Conservation (phyloP, 2,888 invertebrate genomes). For the Hydropsyche betteni region DNA sequence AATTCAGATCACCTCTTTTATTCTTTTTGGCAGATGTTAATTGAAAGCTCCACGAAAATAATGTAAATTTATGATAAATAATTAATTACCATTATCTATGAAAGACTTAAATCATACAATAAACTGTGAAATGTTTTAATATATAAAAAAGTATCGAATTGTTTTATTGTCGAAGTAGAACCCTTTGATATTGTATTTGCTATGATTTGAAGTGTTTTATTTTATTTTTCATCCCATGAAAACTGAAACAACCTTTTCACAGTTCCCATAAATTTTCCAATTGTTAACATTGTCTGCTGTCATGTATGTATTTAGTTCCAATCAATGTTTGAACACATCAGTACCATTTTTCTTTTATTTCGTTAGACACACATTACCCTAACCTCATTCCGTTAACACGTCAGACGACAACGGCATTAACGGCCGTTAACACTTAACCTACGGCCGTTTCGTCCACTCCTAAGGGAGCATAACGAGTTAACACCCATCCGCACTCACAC, state of each 20-base stretch:
- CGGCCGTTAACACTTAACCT: too few species aligned
- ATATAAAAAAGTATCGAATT: slow-evolving; percentile 39
- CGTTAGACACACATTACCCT: too few species aligned
- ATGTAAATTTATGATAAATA: slow-evolving; percentile 19
- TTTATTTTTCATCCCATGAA: neutral
- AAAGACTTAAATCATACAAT: slow-evolving; percentile 53
- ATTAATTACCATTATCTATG: slow-evolving; percentile 48
- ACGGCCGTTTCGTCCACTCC: too few species aligned
- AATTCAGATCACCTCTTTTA: neutral
- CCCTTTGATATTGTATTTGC: neutral
- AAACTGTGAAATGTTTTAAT: slow-evolving; percentile 54
- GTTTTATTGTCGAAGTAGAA: slow-evolving; percentile 31
- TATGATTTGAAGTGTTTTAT: neutral
- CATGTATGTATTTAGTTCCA: neutral
- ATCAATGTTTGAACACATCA: too few species aligned
- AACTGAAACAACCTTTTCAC: neutral
- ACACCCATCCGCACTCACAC: too few species aligned
- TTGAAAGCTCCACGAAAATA: slow-evolving; percentile 17
- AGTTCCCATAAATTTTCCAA: neutral
- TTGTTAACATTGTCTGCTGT: neutral
- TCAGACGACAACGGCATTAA: too few species aligned
- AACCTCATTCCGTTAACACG: too few species aligned
- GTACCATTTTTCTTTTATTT: too few species aligned
- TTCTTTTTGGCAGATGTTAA: slow-evolving; percentile 3
- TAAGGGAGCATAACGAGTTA: too few species aligned